Evolutionary conservation across 1,140 invertebrate genomes (phyloP).

Genomic region (Drosophila sechellia): DNA sequence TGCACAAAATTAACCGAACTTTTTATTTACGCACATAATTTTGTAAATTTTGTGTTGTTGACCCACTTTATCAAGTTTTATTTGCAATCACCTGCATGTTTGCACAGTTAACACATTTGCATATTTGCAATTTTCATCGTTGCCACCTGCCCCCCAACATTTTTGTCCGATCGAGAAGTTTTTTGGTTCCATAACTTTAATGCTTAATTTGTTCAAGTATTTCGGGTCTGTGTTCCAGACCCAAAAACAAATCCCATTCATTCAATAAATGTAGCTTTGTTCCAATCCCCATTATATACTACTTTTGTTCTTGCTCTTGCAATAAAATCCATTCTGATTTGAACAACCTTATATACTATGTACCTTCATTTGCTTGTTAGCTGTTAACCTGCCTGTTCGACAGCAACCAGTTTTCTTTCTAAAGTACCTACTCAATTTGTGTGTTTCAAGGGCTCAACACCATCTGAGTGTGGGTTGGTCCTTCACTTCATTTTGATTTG

Average conservation of each 20-base stretch:
- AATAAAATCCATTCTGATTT: not conserved
- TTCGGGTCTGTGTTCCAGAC: not conserved
- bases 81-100: conserved; percentile 82
- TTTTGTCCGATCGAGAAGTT: conserved; percentile 2
- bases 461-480: conserved; percentile 35
- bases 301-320: not conserved
- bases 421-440: conserved; percentile 52
- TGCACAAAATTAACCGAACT: conserved; percentile 74
- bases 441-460: conserved; percentile 44
- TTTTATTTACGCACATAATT: conserved; percentile 59
- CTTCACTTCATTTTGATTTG: conserved; percentile 56
- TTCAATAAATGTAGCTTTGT: too few relatives aligned
- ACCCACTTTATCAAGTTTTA: conserved; percentile 82
- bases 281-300: too few relatives aligned
- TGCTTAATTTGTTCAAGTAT: not conserved
- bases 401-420: conserved; percentile 44
- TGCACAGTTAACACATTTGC: conserved; percentile 77
- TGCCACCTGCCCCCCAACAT: not conserved
- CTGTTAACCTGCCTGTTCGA: conserved; percentile 67
- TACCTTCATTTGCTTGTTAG: conserved; percentile 62
- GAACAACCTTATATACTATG: conserved; percentile 4
- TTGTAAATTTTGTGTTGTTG: conserved; percentile 70
- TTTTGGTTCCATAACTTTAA: not conserved
- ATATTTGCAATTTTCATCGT: conserved; percentile 56
- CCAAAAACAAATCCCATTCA: not conserved